Conservation (phyloP, 2,797 vertebrate species). For the Neopelma chrysocephalum region DNA sequence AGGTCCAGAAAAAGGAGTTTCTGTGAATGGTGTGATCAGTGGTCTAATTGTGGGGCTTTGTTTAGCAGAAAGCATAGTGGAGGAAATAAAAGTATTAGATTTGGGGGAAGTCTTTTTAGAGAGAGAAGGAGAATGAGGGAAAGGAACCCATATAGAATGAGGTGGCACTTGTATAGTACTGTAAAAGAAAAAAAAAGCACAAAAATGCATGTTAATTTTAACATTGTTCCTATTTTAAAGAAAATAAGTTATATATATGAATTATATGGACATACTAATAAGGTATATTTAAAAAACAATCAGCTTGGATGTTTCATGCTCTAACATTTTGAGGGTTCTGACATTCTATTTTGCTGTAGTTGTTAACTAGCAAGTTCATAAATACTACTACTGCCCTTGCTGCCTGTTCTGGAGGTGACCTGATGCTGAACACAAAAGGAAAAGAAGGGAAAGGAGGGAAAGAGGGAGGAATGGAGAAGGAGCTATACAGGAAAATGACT, state of each 20-base stretch:
- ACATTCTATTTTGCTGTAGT: neutral
- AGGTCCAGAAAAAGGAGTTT: neutral
- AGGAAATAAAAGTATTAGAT: constrained; percentile 5
- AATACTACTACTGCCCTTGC: neutral
- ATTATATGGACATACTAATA: neutral
- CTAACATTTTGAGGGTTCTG: neutral
- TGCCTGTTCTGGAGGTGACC: neutral
- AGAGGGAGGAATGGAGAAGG: neutral
- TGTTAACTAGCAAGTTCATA: neutral
- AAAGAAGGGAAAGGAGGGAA: neutral
- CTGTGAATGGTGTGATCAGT: neutral
- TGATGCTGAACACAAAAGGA: neutral
- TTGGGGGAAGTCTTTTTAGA: neutral
- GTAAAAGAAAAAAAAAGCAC: constrained; percentile 40
- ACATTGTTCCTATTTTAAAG: neutral
- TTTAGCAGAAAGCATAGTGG: neutral
- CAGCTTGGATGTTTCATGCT: neutral
- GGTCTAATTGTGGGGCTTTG: neutral
- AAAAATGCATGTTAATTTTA: constrained; percentile 12
- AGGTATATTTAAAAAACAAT: neutral
- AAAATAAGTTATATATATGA: neutral
- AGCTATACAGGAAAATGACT: neutral
- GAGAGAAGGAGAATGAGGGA: neutral
- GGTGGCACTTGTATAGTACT: constrained; percentile 69
- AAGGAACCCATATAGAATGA: constrained; percentile 30